Conservation (phyloP, 2,113 vertebrate species). For the Madoqua kirkii region DNA sequence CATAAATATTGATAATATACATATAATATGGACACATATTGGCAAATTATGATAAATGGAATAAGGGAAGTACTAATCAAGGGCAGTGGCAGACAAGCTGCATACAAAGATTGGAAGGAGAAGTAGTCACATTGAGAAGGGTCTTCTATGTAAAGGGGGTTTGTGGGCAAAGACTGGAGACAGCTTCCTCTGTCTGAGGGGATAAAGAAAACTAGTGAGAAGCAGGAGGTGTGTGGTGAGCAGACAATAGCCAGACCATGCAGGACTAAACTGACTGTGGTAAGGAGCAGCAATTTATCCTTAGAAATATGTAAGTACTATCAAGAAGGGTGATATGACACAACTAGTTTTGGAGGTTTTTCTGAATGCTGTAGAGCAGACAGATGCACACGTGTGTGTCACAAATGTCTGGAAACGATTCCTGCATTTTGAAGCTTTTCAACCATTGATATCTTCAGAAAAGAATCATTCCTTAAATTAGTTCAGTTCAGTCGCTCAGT, state of each 20-base stretch:
- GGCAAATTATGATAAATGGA: not conserved
- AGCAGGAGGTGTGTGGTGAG: not conserved
- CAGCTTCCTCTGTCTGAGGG: not conserved
- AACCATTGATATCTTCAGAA: not conserved
- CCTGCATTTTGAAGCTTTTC: not conserved
- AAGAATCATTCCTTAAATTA: not conserved
- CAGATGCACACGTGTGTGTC: rapidly evolving
- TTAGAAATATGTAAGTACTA: not conserved
- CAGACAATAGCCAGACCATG: rapidly evolving
- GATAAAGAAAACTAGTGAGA: not conserved
- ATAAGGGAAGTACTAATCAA: not conserved
- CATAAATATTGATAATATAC: not conserved
- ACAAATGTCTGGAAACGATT: not conserved
- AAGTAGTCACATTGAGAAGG: not conserved
- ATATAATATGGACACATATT: too few species aligned
- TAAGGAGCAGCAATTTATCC: not conserved
- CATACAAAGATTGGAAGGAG: not conserved
- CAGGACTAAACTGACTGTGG: rapidly evolving
- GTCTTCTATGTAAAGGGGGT: not conserved
- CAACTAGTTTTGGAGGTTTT: not conserved
- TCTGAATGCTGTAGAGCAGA: not conserved
- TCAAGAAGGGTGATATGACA: not conserved
- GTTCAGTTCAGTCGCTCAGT: too few species aligned
- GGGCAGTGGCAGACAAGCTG: not conserved
- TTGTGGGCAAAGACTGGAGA: not conserved